Evolutionary conservation across 2,797 vertebrate genomes (phyloP), one percentile per base, ranked within the genome.

Genomic region (Coregonus suidteri): DNA sequence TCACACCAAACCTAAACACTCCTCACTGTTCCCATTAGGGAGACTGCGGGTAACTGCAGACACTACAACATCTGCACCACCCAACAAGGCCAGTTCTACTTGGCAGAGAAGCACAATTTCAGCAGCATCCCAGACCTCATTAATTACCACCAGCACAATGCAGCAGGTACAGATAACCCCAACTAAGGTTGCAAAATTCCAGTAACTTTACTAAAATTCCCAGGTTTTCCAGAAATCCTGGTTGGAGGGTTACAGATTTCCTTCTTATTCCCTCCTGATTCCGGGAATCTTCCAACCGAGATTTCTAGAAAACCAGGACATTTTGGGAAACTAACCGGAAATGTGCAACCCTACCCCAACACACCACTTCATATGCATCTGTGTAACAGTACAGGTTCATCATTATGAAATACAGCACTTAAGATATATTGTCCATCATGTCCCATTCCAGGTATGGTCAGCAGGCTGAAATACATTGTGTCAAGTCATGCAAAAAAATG

Each of bases 91-190:
- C 96, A 96, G 85, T 97, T 97, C 90, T 99, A 99, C 88, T 91
- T 99, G 93, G 97, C 98, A 66, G 97, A 98, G 87, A 99, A 97
- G 79, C 97, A 99, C 83, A 86, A 95, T 79, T 98, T 97, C 88
- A 91, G 79, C 91, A 96, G 84, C 87, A 98, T 99, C 81, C 96
- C 97, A 0, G 97, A 98, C 37, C 97, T 99, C 73, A 99, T 99
- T 88, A 97, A 91, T 14, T 99, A 99, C 86, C 98, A 99, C 81
- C 98, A 99, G 87, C 97, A 98, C 93, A 99, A 99, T 74, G 95
- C 98, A 85, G 98, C 97, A 85, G 98, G 98, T 99, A 77, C 51
- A 62, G 76, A 11, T 7, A 47, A 47, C 9, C 2, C 41, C 41
- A 13, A 47, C 41, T 47, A 47, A 13, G 41, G n/a, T 5, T 4